phyloP scores from a whole-genome alignment of 2,113 vertebrate genomes.

The Platysteira castanea region DNA sequence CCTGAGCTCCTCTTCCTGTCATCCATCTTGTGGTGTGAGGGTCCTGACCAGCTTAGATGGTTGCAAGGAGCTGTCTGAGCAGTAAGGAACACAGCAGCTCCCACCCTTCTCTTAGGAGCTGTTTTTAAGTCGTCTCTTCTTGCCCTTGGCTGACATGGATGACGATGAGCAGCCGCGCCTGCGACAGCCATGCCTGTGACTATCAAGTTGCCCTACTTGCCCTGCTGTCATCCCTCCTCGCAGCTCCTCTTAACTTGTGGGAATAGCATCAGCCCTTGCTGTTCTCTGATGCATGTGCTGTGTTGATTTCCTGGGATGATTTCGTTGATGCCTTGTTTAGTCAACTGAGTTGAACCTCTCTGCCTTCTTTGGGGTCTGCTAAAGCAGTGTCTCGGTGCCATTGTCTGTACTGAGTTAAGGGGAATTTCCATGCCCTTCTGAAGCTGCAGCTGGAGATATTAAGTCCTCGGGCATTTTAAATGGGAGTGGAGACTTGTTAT shows the following conservation, averaged over 20 bases:
- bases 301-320: neutral
- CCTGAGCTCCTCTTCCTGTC: neutral
- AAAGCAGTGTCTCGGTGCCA: neutral
- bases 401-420: neutral
- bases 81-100: neutral
- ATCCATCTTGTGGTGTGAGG: neutral
- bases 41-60: neutral
- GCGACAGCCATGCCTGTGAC: neutral
- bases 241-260: neutral
- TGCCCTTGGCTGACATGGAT: neutral
- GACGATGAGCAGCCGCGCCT: neutral
- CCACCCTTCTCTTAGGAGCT: neutral
- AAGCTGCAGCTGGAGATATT: neutral
- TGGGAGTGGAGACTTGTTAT: neutral
- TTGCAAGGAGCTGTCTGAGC: neutral
- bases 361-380: neutral
- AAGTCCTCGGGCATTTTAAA: neutral
- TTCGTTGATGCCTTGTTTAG: neutral
- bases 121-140: neutral
- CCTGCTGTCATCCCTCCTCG: neutral
- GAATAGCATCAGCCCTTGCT: neutral
- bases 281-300: neutral
- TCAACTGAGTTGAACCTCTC: neutral
- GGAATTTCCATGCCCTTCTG: accelerated
- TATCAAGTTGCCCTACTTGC: neutral